Evolutionary conservation across 2,888 invertebrate species (phyloP), one percentile per base, ranked within the genome.

Genomic region (Thymelicus acteon): DNA sequence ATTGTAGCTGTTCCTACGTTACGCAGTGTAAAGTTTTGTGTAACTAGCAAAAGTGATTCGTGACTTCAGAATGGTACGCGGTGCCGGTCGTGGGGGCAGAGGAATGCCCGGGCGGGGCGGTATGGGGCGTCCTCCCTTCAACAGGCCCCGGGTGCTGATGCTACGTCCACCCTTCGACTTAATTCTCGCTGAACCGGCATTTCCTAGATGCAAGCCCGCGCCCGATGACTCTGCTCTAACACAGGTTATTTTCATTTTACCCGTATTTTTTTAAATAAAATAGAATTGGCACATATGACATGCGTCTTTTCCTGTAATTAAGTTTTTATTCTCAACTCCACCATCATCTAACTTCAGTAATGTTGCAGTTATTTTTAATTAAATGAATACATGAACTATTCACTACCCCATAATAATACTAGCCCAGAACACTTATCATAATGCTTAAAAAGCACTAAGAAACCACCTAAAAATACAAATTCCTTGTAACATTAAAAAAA

Each of bases 171-270:
- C 98, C 0, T 98, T 98, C 80, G 98, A 98, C 85, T 92, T 98
- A 72, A 96, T 97, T 1, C 91, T 98, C 47, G 98, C 98, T 73
- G 99, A 99, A 85, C 96, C 96, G 54, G 96, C 97, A 0, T 99
- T 99, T 83, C 98, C 98, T 0, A 95, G 97, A 78, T 97, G 97
- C 13, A 93, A 93, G 77, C 95, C 98, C 0, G 95, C 95, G 0
- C 95, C 96, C 0, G 99, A 99, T 81, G 99, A 99, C 85, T 95
- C 97, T 3, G 95, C 96, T 0, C 95, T 98, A 52, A 98, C 98
- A 19, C 96, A 97, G 92, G 97, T 96, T 73, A 47, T n/a, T 2
- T 49, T 49, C 7, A 6, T 40, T 15, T 60, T 44, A 44, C 7
- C n/a, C 19, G 6, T 44, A 19, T 44, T 48, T 1, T 6, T 19